These are phyloP conservation scores for Scyliorhinus canicula DNA, from an alignment of 2,797 vertebrate genomes.

Conservation along the genomic window DNA sequence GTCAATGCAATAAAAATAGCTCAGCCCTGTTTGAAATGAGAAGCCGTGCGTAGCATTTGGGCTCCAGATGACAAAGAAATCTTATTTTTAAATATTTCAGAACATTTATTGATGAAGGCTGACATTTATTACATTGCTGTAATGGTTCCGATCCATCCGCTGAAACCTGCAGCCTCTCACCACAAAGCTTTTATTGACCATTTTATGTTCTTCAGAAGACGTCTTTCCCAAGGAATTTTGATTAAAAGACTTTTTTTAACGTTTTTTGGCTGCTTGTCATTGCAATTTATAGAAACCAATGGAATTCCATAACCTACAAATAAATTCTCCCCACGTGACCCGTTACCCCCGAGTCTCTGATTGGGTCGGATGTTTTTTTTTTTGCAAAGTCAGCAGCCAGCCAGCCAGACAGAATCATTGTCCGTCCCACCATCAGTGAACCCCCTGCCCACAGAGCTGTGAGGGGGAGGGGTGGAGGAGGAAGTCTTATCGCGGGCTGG, in stretches of 20 bases:
- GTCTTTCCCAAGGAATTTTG: neutral
- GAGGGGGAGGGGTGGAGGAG: no score
- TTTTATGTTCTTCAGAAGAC: neutral
- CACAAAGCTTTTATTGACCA: constrained; percentile 8
- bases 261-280: neutral
- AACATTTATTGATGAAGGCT: neutral
- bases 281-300: neutral
- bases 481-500: neutral
- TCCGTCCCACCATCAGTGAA: neutral
- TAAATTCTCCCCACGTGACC: neutral
- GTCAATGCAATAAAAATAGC: neutral
- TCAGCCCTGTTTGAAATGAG: neutral
- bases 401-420: no score
- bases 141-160: neutral
- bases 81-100: constrained; percentile 2
- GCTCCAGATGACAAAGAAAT: neutral
- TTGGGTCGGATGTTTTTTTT: neutral
- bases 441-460: neutral
- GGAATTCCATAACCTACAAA: no score
- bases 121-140: neutral
- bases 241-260: neutral
- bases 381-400: neutral
- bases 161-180: no score
- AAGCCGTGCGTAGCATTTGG: neutral
- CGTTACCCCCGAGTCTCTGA: no score